A percentile compares a stretch with the other conserved stretches of the same genome.
phyloP scores from a whole-genome alignment of 2,797 vertebrate genomes.

The Arnoldichthys spilopterus region DNA sequence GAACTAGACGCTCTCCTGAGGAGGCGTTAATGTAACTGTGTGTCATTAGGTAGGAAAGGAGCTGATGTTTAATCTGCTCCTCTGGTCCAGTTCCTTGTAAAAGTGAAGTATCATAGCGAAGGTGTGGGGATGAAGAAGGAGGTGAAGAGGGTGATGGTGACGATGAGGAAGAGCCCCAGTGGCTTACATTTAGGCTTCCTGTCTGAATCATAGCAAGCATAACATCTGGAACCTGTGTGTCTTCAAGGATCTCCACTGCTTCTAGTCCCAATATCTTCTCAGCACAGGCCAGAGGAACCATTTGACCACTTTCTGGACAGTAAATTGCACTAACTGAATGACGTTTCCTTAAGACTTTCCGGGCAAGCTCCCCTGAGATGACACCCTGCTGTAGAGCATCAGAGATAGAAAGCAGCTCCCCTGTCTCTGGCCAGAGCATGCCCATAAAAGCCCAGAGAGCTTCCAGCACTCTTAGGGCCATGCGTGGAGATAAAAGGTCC shows the following conservation, averaged over 20 bases:
- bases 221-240: constrained; percentile 82
- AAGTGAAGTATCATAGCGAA: constrained; percentile 51
- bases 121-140: constrained; percentile 51
- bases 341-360: constrained; percentile 80
- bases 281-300: constrained; percentile 80
- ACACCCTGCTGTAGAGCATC: constrained; percentile 88
- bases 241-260: constrained; percentile 74
- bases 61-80: constrained; percentile 67
- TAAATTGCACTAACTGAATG: constrained; percentile 82
- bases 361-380: constrained; percentile 82
- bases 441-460: constrained; percentile 85
- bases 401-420: constrained; percentile 81
- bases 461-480: constrained; percentile 86
- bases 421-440: constrained; percentile 91
- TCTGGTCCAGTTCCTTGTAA: constrained; percentile 57
- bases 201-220: constrained; percentile 72
- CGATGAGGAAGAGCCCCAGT: constrained; percentile 64
- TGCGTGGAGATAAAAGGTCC: constrained; percentile 81
- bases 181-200: constrained; percentile 66
- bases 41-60: constrained; percentile 85
- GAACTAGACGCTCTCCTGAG: constrained; percentile 85
- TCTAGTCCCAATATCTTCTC: constrained; percentile 62
- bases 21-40: constrained; percentile 88
- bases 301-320: constrained; percentile 79
- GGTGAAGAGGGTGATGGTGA: constrained; percentile 56